Evolutionary conservation across 1,140 invertebrate species (phyloP), one percentile per base, ranked within the genome.

Genomic region (Hycleus phaleratus): DNA sequence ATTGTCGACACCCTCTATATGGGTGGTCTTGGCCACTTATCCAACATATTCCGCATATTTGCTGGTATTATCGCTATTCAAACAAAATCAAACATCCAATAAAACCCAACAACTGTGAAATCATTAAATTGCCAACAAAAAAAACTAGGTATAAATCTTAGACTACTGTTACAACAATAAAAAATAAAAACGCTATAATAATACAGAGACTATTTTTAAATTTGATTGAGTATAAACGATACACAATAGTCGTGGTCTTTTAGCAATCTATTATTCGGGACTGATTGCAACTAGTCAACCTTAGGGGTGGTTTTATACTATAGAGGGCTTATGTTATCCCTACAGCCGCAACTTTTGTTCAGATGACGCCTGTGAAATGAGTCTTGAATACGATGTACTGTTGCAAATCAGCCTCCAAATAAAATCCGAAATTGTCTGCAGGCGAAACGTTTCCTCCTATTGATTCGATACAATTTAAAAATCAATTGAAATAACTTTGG

Each of bases 281-380:
- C 7, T 32, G 32, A 32, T 32, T 32, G 32, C 32, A 32, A 32
- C 32, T 32, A 32, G 32, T 32, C 32, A 32, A 32, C 32, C 32
- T 7, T 4, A 32, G 32, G 32, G 32, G 4, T 32, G 32, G 32
- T 32, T 32, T 32, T 32, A 32, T 32, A 32, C 7, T 45, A 58
- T 46, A 43, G 26, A 46, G 52, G 58, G 46, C 26, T 60, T 60
- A 60, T 60, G 46, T 44, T 42, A 56, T 60, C 46, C 58, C 58
- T 49, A 48, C 58, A 60, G 48, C 58, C 46, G 45, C 52, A 51
- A 18, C 58, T 47, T 26, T 60, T 60, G 53, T 60, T 42, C 47
- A 48, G n/a, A 40, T 49, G 52, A 60, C 58, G 58, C 58, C 58
- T 60, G 58, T 46, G 54, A 60, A 60, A 60, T 60, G 40, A 52